phyloP scores from a whole-genome alignment of 2,113 vertebrate genomes.

The Pipra filicauda region DNA sequence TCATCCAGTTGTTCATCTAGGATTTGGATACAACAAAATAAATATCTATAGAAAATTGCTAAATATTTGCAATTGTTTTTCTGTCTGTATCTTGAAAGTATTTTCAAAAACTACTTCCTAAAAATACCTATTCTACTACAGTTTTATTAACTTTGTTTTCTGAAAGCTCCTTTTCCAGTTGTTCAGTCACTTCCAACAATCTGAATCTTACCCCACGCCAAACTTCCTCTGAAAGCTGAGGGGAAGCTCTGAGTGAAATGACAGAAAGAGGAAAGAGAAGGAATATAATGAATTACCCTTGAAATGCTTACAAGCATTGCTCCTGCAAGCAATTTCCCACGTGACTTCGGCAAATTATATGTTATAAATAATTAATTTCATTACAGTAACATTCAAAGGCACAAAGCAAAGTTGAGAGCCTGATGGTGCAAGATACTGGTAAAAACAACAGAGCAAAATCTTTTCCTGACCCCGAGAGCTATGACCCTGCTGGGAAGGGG shows the following conservation, averaged over 20 bases:
- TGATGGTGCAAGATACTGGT: background rate
- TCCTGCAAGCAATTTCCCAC: background rate
- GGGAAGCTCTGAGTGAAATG: background rate
- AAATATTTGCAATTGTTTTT: conserved; percentile 53
- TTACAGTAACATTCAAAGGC: conserved; percentile 3
- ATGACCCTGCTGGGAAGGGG: conserved; percentile 4
- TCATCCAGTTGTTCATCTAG: background rate
- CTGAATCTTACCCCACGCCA: background rate
- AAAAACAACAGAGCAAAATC: background rate
- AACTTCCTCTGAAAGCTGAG: background rate
- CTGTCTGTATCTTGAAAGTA: background rate
- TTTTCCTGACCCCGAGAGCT: background rate
- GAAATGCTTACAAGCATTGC: background rate
- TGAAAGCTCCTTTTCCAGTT: conserved; percentile 34
- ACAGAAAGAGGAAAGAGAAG: background rate
- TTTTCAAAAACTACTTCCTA: conserved; percentile 33
- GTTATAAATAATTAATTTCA: background rate
- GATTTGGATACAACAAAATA: background rate
- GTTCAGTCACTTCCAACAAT: conserved; percentile 20
- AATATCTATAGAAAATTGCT: background rate
- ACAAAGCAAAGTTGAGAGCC: background rate
- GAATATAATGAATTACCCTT: background rate
- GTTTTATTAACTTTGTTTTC: conserved; percentile 13
- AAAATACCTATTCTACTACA: conserved; percentile 27
- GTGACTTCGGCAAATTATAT: background rate